Conservation (phyloP, 1,140 invertebrate genomes). For the Trinorchestia longiramus region DNA sequence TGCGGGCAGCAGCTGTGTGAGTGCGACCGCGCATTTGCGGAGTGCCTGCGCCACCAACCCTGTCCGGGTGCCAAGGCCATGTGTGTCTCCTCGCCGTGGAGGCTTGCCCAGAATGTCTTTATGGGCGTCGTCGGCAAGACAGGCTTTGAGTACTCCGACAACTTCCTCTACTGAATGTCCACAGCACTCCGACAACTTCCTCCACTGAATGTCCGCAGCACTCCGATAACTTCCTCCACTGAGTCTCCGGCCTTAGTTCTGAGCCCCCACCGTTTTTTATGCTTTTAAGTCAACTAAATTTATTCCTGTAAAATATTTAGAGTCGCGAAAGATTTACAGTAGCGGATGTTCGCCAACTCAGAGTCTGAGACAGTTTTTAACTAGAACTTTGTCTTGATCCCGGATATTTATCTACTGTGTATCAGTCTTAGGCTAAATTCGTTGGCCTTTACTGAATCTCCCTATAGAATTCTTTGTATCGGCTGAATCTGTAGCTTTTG, state of each 20-base stretch:
- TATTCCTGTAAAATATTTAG: background rate
- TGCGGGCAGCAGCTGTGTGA: conserved; percentile 86
- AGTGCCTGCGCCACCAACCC: conserved; percentile 81
- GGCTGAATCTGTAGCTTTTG: too few relatives aligned
- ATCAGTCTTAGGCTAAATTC: too few relatives aligned
- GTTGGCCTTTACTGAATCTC: too few relatives aligned
- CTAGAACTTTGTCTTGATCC: too few relatives aligned
- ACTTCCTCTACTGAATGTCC: conserved; percentile 22
- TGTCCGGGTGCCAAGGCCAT: conserved; percentile 79
- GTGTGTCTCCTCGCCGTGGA: conserved; percentile 66
- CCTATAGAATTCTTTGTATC: too few relatives aligned
- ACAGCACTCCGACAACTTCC: background rate
- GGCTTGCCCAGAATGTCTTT: conserved; percentile 66
- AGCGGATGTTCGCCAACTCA: too few relatives aligned
- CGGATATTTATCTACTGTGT: too few relatives aligned
- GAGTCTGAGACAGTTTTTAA: too few relatives aligned
- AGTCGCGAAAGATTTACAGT: too few relatives aligned
- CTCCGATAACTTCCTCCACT: too few relatives aligned
- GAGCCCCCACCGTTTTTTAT: background rate
- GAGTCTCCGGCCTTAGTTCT: background rate
- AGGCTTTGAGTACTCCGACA: conserved; percentile 52
- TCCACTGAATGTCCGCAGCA: too few relatives aligned
- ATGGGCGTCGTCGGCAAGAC: conserved; percentile 62
- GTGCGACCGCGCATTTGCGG: conserved; percentile 84
- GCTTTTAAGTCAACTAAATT: background rate